Percentiles rank a stretch among this genome's conserved stretches.
These are phyloP conservation scores for Pristionchus arcanus DNA, from an alignment of 2,888 invertebrate genomes.

Conservation along the genomic window DNA sequence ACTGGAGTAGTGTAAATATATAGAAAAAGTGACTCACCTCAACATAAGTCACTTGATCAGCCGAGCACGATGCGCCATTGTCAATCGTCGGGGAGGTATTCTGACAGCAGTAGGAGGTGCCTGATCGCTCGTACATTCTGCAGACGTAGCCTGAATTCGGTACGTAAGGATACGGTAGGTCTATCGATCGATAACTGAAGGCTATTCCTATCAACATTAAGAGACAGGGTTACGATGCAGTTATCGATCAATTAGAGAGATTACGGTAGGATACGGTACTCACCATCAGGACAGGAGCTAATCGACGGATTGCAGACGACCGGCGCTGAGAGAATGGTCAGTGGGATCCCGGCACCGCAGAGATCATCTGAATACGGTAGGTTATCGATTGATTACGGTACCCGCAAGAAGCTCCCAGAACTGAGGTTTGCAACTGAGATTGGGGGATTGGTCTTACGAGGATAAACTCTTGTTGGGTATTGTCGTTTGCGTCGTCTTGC, in stretches of 20 bases:
- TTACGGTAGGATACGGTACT: constrained; percentile 29
- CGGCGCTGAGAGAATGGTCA: constrained; percentile 77
- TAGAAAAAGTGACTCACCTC: constrained; percentile 61
- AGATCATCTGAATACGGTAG: constrained; percentile 71
- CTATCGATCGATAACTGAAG: neutral
- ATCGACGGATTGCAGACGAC: constrained; percentile 78
- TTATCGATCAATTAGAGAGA: neutral
- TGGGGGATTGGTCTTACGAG: neutral
- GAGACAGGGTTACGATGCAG: neutral
- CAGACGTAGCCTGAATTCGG: constrained; percentile 73
- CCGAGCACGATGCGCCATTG: constrained; percentile 66
- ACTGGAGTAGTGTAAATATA: too few relatives aligned
- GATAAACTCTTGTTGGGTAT: neutral
- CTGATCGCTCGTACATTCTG: constrained; percentile 76
- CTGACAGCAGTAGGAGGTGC: constrained; percentile 78
- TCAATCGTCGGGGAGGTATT: constrained; percentile 60
- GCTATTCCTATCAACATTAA: neutral
- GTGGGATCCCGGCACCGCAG: constrained; percentile 75
- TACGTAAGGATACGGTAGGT: constrained; percentile 5
- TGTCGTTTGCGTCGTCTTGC: neutral
- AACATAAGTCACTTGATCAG: constrained; percentile 76
- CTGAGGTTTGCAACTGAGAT: neutral
- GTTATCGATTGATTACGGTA: constrained; percentile 5
- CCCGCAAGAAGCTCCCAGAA: neutral
- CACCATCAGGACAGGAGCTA: constrained; percentile 78